Evolutionary conservation across 2,113 vertebrate species (phyloP).

Genomic region (Campylomormyrus tamandua): DNA sequence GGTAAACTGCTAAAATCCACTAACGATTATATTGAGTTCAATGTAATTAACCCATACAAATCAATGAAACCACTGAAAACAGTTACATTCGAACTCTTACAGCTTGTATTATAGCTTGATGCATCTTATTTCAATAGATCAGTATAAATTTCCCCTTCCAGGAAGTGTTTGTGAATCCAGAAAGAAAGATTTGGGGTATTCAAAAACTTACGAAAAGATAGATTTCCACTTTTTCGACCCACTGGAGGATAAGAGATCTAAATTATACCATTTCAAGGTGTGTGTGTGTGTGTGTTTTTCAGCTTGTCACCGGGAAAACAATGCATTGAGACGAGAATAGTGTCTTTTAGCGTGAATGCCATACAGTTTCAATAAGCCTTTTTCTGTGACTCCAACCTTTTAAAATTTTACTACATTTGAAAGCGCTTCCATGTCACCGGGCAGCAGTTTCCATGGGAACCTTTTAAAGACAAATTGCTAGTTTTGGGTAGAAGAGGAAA

Average conservation of each 20-base stretch:
- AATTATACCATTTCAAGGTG: not conserved
- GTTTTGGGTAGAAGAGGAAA: conserved; percentile 20
- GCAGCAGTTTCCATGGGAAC: conserved; percentile 51
- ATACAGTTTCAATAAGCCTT: not conserved
- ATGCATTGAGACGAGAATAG: not conserved
- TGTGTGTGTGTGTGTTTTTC: not conserved
- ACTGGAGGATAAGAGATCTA: not conserved
- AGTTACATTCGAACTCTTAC: not conserved
- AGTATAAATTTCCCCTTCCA: not conserved
- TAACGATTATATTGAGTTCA: not conserved
- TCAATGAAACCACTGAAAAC: not conserved
- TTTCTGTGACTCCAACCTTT: not conserved
- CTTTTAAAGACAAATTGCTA: conserved; percentile 38
- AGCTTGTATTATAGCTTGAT: not conserved
- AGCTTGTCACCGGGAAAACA: not conserved
- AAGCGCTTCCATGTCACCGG: conserved; percentile 32
- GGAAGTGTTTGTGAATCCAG: not conserved
- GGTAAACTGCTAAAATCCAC: conserved; percentile 54
- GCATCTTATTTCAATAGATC: not conserved
- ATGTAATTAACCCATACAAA: not conserved
- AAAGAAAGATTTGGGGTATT: not conserved
- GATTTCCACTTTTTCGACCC: not conserved
- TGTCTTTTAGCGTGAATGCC: not conserved
- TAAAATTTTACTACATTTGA: conserved; percentile 16
- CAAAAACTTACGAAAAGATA: not conserved